Evolutionary conservation across 2,797 vertebrate species (phyloP).

Genomic region (Neoniphon sammara): DNA sequence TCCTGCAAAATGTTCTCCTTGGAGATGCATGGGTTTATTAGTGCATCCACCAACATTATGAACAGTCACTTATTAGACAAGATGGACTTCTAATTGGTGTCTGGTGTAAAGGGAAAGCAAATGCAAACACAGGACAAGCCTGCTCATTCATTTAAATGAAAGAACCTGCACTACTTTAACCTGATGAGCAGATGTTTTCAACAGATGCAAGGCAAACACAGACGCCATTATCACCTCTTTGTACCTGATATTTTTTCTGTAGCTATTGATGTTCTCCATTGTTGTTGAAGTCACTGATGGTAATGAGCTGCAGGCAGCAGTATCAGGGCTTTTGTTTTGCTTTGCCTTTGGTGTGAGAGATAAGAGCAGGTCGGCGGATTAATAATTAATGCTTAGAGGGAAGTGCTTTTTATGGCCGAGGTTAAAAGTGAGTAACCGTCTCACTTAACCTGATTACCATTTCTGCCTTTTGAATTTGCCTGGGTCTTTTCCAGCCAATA

Average conservation of each 20-base stretch:
- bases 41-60: not conserved
- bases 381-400: slow-evolving; percentile 62
- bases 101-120: too few relatives aligned
- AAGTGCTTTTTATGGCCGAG: slow-evolving; percentile 22
- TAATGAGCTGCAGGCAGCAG: not conserved
- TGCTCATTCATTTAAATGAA: not conserved
- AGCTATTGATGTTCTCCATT: not conserved
- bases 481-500: not conserved
- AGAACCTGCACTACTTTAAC: not conserved
- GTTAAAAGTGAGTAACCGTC: slow-evolving; percentile 32
- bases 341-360: slow-evolving; percentile 9
- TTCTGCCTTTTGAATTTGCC: slow-evolving; percentile 37
- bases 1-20: too few relatives aligned
- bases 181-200: not conserved
- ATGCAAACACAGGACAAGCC: not conserved
- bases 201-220: slow-evolving; percentile 11
- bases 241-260: not conserved
- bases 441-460: not conserved
- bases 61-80: too few relatives aligned
- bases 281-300: not conserved
- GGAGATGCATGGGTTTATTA: not conserved
- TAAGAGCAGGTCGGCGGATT: slow-evolving; percentile 19
- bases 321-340: slow-evolving; percentile 15
- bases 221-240: slow-evolving; percentile 11
- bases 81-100: too few relatives aligned